Conservation (phyloP, 2,113 vertebrate species). For the Cyanoramphus novaezelandiae region DNA sequence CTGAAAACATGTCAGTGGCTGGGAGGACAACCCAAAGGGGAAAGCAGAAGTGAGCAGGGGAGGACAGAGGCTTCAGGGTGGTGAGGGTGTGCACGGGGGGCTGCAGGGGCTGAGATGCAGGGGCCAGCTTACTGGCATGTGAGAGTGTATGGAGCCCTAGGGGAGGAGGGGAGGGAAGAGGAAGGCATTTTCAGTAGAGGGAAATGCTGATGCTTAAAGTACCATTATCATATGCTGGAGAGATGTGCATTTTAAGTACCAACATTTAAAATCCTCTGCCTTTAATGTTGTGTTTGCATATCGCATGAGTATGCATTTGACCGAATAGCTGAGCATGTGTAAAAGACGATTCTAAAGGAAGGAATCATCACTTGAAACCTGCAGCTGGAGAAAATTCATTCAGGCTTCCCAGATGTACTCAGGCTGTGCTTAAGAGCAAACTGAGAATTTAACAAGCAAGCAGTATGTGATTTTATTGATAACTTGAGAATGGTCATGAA, state of each 20-base stretch:
- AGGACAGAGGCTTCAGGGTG: fast-evolving
- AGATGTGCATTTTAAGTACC: slow-evolving; percentile 27
- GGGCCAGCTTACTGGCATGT: fast-evolving
- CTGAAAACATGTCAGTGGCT: background rate
- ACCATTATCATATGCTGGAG: background rate
- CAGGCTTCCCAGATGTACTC: slow-evolving; percentile 6
- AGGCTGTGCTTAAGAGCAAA: slow-evolving; percentile 11
- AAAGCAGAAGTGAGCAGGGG: background rate
- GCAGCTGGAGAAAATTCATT: slow-evolving; percentile 58
- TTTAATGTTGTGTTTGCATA: slow-evolving; percentile 23
- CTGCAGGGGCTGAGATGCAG: fast-evolving
- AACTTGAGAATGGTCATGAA: background rate
- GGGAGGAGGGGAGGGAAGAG: background rate
- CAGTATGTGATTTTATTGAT: background rate
- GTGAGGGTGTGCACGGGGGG: fast-evolving
- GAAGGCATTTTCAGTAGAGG: background rate
- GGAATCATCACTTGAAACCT: slow-evolving; percentile 44
- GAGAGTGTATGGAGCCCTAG: background rate
- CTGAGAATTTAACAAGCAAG: background rate
- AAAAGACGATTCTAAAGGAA: slow-evolving; percentile 19
- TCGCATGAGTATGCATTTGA: slow-evolving; percentile 49
- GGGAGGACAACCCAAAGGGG: background rate
- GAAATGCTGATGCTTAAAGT: background rate
- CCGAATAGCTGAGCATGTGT: slow-evolving; percentile 6
- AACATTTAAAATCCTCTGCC: background rate